phyloP scores from a whole-genome alignment of 2,113 vertebrate genomes.

The Oriolus oriolus region DNA sequence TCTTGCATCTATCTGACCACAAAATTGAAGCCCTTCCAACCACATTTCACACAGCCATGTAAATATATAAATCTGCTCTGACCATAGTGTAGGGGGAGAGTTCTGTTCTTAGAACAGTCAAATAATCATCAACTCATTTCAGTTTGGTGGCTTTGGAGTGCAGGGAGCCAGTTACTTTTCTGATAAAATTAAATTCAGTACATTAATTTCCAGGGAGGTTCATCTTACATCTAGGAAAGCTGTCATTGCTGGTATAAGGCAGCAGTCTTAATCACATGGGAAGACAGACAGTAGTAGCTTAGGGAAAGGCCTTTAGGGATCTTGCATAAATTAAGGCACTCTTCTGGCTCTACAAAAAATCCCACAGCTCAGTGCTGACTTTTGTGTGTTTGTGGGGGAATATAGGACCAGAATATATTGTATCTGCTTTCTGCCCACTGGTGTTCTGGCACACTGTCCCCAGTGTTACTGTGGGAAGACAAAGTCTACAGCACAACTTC shows the following conservation, averaged over 20 bases:
- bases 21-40: neutral
- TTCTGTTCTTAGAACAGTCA: neutral
- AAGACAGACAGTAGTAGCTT: accelerated
- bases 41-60: neutral
- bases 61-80: neutral
- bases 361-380: neutral
- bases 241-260: neutral
- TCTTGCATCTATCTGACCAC: neutral
- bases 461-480: too few relatives aligned
- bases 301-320: neutral
- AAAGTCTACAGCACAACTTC: too few relatives aligned
- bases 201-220: neutral
- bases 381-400: neutral
- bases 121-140: neutral
- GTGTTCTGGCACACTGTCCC: too few relatives aligned
- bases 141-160: neutral
- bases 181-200: neutral
- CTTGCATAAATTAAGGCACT: neutral
- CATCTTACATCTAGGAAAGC: neutral
- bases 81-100: neutral
- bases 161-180: neutral
- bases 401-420: neutral
- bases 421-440: too few relatives aligned
- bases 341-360: neutral
- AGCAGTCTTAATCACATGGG: neutral